Evolutionary conservation across 30 jellyfish, hydroid and myxozoan genomes (phyloP), one percentile per base, ranked within the genome.

Genomic region (Pseudorhiza aurosa): DNA sequence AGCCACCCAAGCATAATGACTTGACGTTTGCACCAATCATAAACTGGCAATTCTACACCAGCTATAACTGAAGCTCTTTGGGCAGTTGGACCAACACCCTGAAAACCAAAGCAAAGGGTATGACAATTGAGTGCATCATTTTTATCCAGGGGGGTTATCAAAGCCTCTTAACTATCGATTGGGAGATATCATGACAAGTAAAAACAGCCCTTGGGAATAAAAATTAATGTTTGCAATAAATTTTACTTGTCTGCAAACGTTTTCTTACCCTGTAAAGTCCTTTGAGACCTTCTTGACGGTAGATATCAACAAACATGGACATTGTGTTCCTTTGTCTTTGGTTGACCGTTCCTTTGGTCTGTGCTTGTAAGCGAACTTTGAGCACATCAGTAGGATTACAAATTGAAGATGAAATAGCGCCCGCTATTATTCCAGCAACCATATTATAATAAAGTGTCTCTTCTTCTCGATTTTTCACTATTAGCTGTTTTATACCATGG

Each of bases 311-410:
- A 82, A 93, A 93, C 62, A 89, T 49, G 47, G 73, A 12, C 15
- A 93, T 1, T 93, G 87, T 85, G 17, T 88, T 73, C 24, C 50
- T 45, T 47, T 55, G 64, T 39, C 27, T 44, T 19, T 47, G 69
- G 62, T 26, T 17, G 10, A 68, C 63, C 7, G 94, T 75, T 39
- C 95, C 96, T 43, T 75, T 45, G 19, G 99, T 86, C 30, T 87
- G 88, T 9, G 99, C 97, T 44, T 93, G 99, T 17, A 93, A 57
- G 2, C 99, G 79, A 7, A 93, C 97, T 81, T 93, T 93, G 14
- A 93, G 46, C 15, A 93, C 97, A 87, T 93, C 99, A 0, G 99
- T 93, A 44, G 99, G 99, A 63, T 87, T 93, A 68, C 99, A 93
- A 5, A 93, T 33, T 0, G 97, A 49, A n/a, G 97, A 73, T 39